These are phyloP conservation scores for Petroica traversi DNA, from an alignment of 2,113 vertebrate species.

Conservation along the genomic window DNA sequence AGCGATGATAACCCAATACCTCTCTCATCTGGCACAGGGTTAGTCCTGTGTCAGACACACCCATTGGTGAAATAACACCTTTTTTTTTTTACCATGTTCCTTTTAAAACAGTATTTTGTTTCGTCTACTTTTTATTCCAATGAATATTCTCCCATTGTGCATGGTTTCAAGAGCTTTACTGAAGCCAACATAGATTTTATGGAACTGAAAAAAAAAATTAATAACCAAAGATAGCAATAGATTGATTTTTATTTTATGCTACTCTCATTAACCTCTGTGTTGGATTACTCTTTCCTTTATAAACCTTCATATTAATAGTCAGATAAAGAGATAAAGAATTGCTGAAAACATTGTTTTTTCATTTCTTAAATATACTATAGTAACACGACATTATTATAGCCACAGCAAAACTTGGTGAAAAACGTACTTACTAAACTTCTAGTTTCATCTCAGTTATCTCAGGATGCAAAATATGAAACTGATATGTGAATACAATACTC, in stretches of 20 bases:
- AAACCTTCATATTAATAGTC: not conserved
- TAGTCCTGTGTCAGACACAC: not conserved
- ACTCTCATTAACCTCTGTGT: not conserved
- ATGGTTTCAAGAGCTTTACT: not conserved
- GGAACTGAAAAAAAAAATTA: not conserved
- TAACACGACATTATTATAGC: not conserved
- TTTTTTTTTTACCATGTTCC: not conserved
- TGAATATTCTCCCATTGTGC: not conserved
- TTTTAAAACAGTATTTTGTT: not conserved
- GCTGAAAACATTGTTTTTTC: not conserved
- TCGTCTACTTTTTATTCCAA: not conserved
- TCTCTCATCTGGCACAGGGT: not conserved
- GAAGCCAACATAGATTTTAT: not conserved
- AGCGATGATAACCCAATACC: not conserved
- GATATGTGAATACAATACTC: not conserved
- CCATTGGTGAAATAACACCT: not conserved
- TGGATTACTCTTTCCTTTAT: not conserved
- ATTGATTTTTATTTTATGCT: not conserved
- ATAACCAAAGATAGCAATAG: not conserved
- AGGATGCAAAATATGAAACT: not conserved
- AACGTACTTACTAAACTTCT: not conserved
- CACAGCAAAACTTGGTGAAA: not conserved
- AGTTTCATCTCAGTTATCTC: not conserved
- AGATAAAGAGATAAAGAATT: not conserved
- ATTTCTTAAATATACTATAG: not conserved